Evolutionary conservation across 2,797 vertebrate genomes (phyloP), one percentile per base, ranked within the genome.

Genomic region (Siniperca obscura): DNA sequence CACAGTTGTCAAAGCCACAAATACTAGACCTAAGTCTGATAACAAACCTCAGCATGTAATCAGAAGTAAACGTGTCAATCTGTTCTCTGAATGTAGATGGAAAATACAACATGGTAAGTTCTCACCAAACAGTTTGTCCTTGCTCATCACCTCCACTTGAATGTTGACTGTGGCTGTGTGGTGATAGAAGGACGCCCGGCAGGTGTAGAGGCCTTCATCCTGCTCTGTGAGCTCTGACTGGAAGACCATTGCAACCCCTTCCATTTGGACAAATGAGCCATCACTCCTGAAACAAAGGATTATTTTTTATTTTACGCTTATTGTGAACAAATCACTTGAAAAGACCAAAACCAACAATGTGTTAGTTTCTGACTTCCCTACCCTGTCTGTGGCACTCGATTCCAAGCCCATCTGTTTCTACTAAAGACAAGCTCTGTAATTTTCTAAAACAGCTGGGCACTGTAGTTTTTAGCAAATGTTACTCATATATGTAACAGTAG

Each of bases 101-200:
- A 27, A 68, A 77, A 48, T 5, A 42, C 2, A 50, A 53, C 11
- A 44, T 9, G 4, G 30, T 6, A n/a, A 38, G 14, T 65, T 81
- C 94, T 93, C 67, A 96, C 95, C 66, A 16, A 87, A 56, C 55
- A 83, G 74, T 16, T 78, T 67, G 0, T 87, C 79, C 27, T 87
- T 25, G 8, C 70, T 87, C 12, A 9, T 86, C 46, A 95, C 78
- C 61, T 96, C 95, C 84, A 96, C 94, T 22, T 90, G 91, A 71
- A 96, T 74, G 46, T 14, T 81, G 76, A 95, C 86, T 0, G 64
- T 50, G 53, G 94, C 93, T 17, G 6, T 69, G 88, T 94, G 95
- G 84, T 96, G 93, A 74, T 91, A 91, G 90, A 95, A 95, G 14
- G 93, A 94, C 4, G 92, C 91, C 12, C 2, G 36, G 87, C 95